These are phyloP conservation scores for Chloromyia formosa DNA, from an alignment of 2,888 invertebrate species.

Conservation along the genomic window DNA sequence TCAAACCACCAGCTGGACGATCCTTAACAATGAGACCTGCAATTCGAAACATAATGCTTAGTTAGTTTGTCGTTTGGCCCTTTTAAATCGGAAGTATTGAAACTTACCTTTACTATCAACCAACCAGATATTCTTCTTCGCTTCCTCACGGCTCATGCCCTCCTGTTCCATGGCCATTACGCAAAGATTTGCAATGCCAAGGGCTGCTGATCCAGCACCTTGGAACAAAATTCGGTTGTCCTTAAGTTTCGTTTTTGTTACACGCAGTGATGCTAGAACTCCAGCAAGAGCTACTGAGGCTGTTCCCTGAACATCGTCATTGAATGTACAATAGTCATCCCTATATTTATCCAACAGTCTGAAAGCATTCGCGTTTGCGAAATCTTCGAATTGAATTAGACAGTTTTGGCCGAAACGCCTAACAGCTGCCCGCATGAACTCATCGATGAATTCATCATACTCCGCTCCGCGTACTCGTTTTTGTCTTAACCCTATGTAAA, in stretches of 20 bases:
- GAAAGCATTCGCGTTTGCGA: slow-evolving; percentile 97
- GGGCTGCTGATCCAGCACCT: slow-evolving; percentile 96
- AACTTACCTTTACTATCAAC: slow-evolving; percentile 80
- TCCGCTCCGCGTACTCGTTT: slow-evolving; percentile 80
- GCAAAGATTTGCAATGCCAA: slow-evolving; percentile 93
- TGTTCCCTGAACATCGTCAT: slow-evolving; percentile 99
- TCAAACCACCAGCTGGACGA: slow-evolving; percentile 82
- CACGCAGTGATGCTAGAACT: slow-evolving; percentile 82
- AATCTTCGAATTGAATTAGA: slow-evolving; percentile 96
- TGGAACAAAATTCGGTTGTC: slow-evolving; percentile 92
- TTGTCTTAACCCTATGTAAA: slow-evolving; percentile 93
- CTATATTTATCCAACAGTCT: slow-evolving; percentile 90
- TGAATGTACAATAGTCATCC: slow-evolving; percentile 91
- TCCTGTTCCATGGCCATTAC: slow-evolving; percentile 92
- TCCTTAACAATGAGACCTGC: slow-evolving; percentile 87
- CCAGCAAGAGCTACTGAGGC: slow-evolving; percentile 97
- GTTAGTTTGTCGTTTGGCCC: too few species aligned
- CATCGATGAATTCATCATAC: slow-evolving; percentile 95
- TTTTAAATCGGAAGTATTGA: not conserved
- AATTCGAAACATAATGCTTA: not conserved
- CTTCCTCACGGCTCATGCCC: slow-evolving; percentile 79
- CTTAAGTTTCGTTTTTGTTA: slow-evolving; percentile 82
- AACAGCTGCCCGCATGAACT: slow-evolving; percentile 95
- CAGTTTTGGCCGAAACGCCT: slow-evolving; percentile 85
- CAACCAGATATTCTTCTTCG: slow-evolving; percentile 88